Evolutionary conservation across 2,113 vertebrate genomes (phyloP).

Genomic region (Aphyosemion australe): DNA sequence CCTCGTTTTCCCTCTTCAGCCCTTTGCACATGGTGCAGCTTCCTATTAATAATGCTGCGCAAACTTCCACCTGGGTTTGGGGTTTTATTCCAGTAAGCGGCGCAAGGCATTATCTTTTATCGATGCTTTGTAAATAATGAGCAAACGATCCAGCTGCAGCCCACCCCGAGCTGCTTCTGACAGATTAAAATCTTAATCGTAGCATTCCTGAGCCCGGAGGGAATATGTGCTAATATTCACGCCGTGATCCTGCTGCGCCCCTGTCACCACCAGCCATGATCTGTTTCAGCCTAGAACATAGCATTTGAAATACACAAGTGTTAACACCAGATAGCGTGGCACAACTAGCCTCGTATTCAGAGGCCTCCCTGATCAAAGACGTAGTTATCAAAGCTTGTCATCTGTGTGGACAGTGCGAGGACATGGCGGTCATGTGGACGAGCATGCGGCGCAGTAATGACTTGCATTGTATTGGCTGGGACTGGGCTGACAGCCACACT

Average conservation of each 20-base stretch:
- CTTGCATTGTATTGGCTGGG: slow-evolving; percentile 56
- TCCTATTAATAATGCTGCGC: slow-evolving; percentile 10
- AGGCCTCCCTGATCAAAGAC: slow-evolving; percentile 56
- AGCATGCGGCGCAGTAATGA: slow-evolving; percentile 35
- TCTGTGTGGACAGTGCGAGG: slow-evolving; percentile 42
- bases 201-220: slow-evolving; percentile 4
- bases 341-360: slow-evolving; percentile 27
- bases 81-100: slow-evolving; percentile 4
- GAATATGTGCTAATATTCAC: not conserved
- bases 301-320: slow-evolving; percentile 40
- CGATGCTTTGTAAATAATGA: slow-evolving; percentile 14
- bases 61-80: slow-evolving; percentile 5
- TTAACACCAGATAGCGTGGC: slow-evolving; percentile 35
- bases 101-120: slow-evolving; percentile 15
- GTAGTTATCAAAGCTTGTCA: slow-evolving; percentile 62
- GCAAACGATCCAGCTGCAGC: slow-evolving; percentile 1
- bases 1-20: slow-evolving; percentile 12
- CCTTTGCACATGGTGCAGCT: slow-evolving; percentile 1
- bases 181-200: slow-evolving; percentile 29
- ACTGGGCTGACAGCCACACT: slow-evolving; percentile 59
- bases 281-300: slow-evolving; percentile 24
- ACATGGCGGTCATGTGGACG: slow-evolving; percentile 45
- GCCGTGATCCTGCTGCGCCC: not conserved
- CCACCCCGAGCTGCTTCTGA: slow-evolving; percentile 10
- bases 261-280: slow-evolving; percentile 23